Evolutionary conservation across 2,888 invertebrate species (phyloP), one percentile per base, ranked within the genome.

Genomic region (Cephus pygmeus): DNA sequence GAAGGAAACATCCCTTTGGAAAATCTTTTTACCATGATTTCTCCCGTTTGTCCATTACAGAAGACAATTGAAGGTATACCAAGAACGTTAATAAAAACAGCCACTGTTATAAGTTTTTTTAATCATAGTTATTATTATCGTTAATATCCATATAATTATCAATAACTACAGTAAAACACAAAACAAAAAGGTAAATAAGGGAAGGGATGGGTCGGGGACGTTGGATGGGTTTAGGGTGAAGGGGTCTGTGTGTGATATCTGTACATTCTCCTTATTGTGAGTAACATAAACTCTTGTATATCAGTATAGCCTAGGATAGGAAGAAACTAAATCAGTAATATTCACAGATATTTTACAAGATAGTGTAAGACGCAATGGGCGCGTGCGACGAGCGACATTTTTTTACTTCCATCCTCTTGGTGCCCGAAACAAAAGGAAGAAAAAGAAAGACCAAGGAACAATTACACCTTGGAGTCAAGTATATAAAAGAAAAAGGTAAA

Each of bases 151-250:
- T 91, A 91, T 91, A 91, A 91, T 91, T 91, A 91, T 91, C 88
- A 90, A 91, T 91, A 91, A 90, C 91, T 91, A 91, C 91, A 91
- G 89, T 91, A 91, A 91, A 91, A 91, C 91, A 91, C 91, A 91
- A 91, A 91, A 91, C 90, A 90, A 91, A 91, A 90, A 90, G 85
- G 85, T 33, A 71, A 56, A 23, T 56, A 56, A 56, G 6, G 56
- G 23, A 56, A 56, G 23, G 56, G 23, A 56, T 56, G 23, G 56
- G 56, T 56, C 9, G 23, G 23, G 56, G 9, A 56, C 40, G 23
- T 56, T 56, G 23, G 56, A 23, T 56, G 56, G 56, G 23, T 56
- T 23, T 23, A 56, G 23, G 56, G 56, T 56, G 56, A 56, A 56
- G 23, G 23, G 56, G 9, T 23, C 56, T 56, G 56, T 56, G 56